Base-by-base conservation (phyloP, 1,140 invertebrate species). In the Danaus plexippus region DNA sequence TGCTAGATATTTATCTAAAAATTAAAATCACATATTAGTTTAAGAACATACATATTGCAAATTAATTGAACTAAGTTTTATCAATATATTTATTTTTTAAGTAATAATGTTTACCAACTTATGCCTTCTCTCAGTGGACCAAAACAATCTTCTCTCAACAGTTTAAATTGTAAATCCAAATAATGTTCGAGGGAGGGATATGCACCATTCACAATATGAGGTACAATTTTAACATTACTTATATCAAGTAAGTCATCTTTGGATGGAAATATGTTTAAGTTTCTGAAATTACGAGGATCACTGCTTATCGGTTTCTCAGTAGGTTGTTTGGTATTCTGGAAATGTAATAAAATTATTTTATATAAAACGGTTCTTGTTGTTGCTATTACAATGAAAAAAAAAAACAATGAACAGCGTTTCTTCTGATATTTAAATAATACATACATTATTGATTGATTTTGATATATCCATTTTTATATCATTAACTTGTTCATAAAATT, bases 81-180 rank as follows among this genome's bases (percentile, higher is more conserved):
- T 32, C 5, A 4, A 32, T 32, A 32, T 32, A 32, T 32, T 2
- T 32, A 32, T 32, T 3, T 15, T 32, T 32, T 32, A 32, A 4
- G 22, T 32, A 32, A 32, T 32, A 32, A 32, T 59, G 52, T 66
- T 74, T 77, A 80, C 82, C 66, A 63, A 87, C 84, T 66, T 77
- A 87, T 76, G 70, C 84, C 81, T 69, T 84, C 81, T 58, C 77
- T 57, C 8, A 87, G 59, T 41, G 84, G 77, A 15, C 79, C 80
- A 63, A 77, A 83, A 41, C 69, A 85, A 45, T 87, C 84, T 70
- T 87, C 81, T 57, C 84, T 62, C 15, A 87, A 54, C 43, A 87
- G 64, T 52, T 77, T 80, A 47, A 87, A 85, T 53, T 87, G 84
- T 32, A 84, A 40, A 32, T 87, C 79, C 9, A 85, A 59, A 47